Conservation (phyloP, 64 coral and sea anemone species). For the Astreopora myriophthalma region DNA sequence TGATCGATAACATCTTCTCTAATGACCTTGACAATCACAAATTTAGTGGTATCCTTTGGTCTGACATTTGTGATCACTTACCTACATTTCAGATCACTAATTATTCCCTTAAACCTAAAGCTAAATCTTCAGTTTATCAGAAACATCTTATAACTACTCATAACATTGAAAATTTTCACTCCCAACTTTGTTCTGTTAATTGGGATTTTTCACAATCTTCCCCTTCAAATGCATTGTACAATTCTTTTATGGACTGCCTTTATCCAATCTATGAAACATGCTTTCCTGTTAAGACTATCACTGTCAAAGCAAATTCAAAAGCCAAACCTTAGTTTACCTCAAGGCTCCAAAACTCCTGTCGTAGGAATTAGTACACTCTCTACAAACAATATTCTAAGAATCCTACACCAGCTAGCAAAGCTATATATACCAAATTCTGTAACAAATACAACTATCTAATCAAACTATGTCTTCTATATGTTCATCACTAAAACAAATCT, state of each 20-base stretch:
- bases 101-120: slow-evolving; percentile 31
- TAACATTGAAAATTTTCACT: slow-evolving; percentile 15
- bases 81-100: neutral
- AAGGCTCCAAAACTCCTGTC: slow-evolving; percentile 39
- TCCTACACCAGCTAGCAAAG: slow-evolving; percentile 33
- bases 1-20: slow-evolving; percentile 29
- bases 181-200: neutral
- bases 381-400: slow-evolving; percentile 38
- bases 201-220: slow-evolving; percentile 9
- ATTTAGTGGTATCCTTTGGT: neutral
- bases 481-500: slow-evolving; percentile 48
- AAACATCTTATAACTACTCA: slow-evolving; percentile 2
- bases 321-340: slow-evolving; percentile 47
- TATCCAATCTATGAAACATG: slow-evolving; percentile 12
- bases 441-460: no score
- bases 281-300: slow-evolving; percentile 24
- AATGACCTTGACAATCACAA: neutral
- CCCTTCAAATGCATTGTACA: neutral
- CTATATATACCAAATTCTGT: slow-evolving; percentile 30
- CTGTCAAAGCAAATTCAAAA: slow-evolving; percentile 5
- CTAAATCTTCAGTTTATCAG: neutral
- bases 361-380: slow-evolving; percentile 3
- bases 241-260: neutral
- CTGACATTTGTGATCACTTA: slow-evolving; percentile 14
- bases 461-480: slow-evolving; percentile 17